Evolutionary conservation across 2,888 invertebrate species (phyloP).

Genomic region (Byasa hedistus): DNA sequence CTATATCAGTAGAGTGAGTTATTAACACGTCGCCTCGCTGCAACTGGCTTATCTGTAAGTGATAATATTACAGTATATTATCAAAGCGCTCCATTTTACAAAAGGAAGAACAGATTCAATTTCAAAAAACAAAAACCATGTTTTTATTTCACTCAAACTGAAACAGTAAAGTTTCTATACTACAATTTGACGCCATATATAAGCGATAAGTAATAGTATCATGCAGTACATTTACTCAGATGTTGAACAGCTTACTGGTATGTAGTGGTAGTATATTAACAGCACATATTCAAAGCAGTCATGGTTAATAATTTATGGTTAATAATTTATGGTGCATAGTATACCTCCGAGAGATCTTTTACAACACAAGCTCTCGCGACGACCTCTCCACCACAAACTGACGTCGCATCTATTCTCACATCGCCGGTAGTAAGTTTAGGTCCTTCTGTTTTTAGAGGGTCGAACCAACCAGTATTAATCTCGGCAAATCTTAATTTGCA

Average conservation of each 20-base stretch:
- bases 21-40: conserved; percentile 86
- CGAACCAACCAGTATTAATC: conserved; percentile 70
- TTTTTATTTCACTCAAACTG: too few species aligned
- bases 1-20: conserved; percentile 88
- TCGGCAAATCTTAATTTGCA: conserved; percentile 83
- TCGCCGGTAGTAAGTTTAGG: conserved; percentile 47
- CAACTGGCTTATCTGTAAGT: conserved; percentile 65
- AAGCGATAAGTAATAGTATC: too few species aligned
- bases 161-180: too few species aligned
- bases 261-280: too few species aligned
- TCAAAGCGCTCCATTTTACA: background rate
- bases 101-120: background rate
- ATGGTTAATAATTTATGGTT: background rate
- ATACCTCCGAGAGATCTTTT: conserved; percentile 82
- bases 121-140: too few species aligned
- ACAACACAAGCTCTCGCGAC: conserved; percentile 87
- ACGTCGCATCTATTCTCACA: conserved; percentile 79
- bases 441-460: conserved; percentile 46
- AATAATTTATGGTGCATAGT: background rate
- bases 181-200: too few species aligned
- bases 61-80: background rate
- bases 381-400: conserved; percentile 85
- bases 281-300: too few species aligned
- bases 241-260: too few species aligned
- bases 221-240: too few species aligned